These are phyloP conservation scores for Psophia crepitans DNA, from an alignment of 2,113 vertebrate species.

Conservation along the genomic window DNA sequence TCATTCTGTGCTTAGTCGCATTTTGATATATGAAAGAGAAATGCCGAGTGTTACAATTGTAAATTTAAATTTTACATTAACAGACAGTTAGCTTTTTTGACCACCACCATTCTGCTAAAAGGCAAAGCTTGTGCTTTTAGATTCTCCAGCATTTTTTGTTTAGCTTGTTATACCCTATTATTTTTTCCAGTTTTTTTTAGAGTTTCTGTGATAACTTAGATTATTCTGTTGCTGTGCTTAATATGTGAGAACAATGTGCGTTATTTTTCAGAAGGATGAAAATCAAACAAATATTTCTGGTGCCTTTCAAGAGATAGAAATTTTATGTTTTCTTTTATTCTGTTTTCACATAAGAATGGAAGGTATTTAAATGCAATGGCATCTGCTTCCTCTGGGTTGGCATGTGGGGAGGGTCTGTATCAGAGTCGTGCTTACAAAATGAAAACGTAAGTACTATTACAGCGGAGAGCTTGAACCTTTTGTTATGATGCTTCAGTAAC, in stretches of 20 bases:
- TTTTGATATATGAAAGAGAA: neutral
- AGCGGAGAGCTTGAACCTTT: neutral
- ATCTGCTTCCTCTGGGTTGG: neutral
- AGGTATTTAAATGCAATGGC: neutral
- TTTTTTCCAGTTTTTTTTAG: neutral
- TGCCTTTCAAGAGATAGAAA: neutral
- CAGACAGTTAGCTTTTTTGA: neutral
- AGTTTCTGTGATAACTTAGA: neutral
- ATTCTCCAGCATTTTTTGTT: neutral
- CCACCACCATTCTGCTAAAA: neutral
- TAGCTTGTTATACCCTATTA: neutral
- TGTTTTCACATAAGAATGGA: neutral
- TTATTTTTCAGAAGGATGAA: neutral
- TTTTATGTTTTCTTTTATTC: neutral
- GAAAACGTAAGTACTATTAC: neutral
- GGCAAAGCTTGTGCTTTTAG: neutral
- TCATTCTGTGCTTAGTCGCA: neutral
- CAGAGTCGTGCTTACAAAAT: neutral
- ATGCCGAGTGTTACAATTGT: neutral
- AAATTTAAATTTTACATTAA: neutral
- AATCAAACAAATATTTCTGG: neutral
- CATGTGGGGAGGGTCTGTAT: neutral
- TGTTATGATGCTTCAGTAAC: neutral
- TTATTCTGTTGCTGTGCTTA: neutral
- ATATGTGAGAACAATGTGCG: neutral